phyloP scores from a whole-genome alignment of 2,113 vertebrate genomes.

The Entomyzon cyanotis region DNA sequence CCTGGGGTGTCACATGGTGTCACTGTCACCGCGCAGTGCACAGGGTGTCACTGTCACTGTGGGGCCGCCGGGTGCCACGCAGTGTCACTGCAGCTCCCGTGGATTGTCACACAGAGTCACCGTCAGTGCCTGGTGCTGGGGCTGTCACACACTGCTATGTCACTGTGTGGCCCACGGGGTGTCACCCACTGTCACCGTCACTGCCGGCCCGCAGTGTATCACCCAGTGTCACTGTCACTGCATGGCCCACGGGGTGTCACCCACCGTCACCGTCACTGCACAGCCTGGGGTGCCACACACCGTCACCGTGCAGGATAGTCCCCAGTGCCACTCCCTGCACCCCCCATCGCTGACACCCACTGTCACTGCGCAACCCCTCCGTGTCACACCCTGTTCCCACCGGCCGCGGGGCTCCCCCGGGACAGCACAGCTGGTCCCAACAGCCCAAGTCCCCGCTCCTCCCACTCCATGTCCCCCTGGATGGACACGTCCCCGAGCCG shows the following conservation, averaged over 20 bases:
- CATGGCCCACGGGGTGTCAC: neutral
- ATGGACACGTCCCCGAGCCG: neutral
- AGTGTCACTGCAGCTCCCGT: constrained; percentile 39
- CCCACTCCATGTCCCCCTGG: fast-evolving
- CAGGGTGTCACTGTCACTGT: constrained; percentile 35
- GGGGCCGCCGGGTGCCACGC: neutral
- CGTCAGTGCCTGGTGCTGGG: neutral
- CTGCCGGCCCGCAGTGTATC: neutral
- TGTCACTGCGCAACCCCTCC: fast-evolving
- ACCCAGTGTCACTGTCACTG: neutral
- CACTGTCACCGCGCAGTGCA: constrained; percentile 9
- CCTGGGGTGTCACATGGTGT: constrained; percentile 41
- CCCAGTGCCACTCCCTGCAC: neutral
- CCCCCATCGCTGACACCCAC: neutral
- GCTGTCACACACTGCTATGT: neutral
- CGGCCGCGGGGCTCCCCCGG: neutral
- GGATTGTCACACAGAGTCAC: constrained; percentile 42
- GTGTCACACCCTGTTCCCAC: neutral
- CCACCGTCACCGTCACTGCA: neutral
- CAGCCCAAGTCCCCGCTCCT: neutral
- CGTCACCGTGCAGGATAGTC: neutral
- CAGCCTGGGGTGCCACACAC: neutral
- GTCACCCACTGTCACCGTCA: neutral
- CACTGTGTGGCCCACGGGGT: neutral
- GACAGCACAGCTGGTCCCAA: neutral